Evolutionary conservation across 2,113 vertebrate species (phyloP).

Genomic region (Meles meles): DNA sequence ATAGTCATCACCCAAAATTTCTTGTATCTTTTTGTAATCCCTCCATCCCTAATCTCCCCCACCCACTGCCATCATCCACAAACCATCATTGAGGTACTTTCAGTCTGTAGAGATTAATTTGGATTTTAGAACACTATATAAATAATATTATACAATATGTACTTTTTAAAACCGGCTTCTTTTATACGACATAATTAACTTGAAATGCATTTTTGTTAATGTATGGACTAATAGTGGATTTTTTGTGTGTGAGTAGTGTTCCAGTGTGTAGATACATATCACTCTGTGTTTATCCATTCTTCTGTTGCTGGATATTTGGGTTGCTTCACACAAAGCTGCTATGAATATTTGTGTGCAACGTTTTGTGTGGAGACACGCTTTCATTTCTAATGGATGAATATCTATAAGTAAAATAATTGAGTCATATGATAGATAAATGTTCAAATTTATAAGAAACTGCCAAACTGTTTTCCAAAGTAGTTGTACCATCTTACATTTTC

Average conservation of each 20-base stretch:
- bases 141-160: rapidly evolving
- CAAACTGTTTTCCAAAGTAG: neutral
- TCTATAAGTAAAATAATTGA: neutral
- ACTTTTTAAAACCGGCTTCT: neutral
- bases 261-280: neutral
- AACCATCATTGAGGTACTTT: neutral
- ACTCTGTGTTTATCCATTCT: neutral
- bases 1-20: neutral
- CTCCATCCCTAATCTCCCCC: neutral
- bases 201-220: neutral
- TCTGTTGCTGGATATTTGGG: neutral
- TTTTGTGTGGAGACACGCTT: neutral
- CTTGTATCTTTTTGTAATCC: neutral
- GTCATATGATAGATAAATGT: neutral
- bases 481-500: neutral
- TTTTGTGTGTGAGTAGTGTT: neutral
- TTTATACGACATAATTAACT: neutral
- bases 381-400: neutral
- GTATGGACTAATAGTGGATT: neutral
- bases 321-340: neutral
- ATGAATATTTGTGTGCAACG: neutral
- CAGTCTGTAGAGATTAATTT: neutral
- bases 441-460: neutral
- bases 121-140: neutral
- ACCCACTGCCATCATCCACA: neutral